Evolutionary conservation across 2,888 invertebrate species (phyloP), one percentile per base, ranked within the genome.

Genomic region (Acleris cristana): DNA sequence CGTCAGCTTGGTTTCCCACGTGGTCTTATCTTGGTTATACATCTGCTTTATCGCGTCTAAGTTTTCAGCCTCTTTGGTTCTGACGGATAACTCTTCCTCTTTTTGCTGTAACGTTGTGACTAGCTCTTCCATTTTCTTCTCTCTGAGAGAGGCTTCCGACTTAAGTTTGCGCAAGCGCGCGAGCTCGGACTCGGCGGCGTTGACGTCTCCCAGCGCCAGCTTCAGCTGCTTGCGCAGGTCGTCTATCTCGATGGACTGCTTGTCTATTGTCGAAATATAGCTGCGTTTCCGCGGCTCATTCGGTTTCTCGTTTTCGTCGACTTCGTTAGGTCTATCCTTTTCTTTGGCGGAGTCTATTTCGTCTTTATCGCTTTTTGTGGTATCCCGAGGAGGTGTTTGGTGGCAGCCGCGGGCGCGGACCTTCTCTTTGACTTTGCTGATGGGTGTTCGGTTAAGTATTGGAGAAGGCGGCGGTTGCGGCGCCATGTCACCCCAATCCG

Each of bases 41-140:
- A 94, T 84, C 74, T 94, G 94, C 78, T 94, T 95, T 70, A 95
- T 90, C 45, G 94, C 89, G 72, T 95, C 94, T 70, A 95, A 83
- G 72, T 94, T 95, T 80, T 96, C 96, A 64, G 95, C 92, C 83
- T 96, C 96, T 79, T 95, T 94, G 40, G 96, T 95, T 80, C 95
- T 93, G 72, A 95, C 91, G 70, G 95, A 95, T 64, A 96, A 85
- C 85, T 97, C 96, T 73, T 95, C 95, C 81, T 97, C 97, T 70
- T 95, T 96, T 77, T 95, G 94, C 80, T 97, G 96, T 67, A 97
- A 89, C n/a, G 95, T 94, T 53, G 93, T 94, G 52, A 97, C 93
- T 71, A 97, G 88, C 75, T 97, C 97, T 73, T 97, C 96, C 90
- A 97, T 95, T 81, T 95, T 95, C 76, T 95, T 95, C 80, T 97